These are phyloP conservation scores for Verasper variegatus DNA, from an alignment of 2,113 vertebrate genomes.

Conservation along the genomic window DNA sequence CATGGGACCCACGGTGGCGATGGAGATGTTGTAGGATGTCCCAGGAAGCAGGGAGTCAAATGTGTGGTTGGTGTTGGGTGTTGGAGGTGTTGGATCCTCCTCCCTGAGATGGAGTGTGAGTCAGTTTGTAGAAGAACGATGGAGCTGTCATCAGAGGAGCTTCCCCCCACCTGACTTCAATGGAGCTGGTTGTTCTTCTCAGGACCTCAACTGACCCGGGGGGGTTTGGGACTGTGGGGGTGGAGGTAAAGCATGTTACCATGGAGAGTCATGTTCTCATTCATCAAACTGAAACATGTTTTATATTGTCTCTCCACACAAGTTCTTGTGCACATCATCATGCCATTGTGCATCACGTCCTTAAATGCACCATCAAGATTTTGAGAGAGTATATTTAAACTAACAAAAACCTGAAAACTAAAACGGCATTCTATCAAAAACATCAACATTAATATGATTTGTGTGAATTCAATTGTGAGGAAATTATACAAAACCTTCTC, in stretches of 20 bases:
- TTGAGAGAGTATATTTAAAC: no score
- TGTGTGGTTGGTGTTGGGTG: not conserved
- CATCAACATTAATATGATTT: no score
- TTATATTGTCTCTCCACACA: no score
- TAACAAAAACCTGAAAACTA: no score
- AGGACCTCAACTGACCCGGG: slow-evolving; percentile 53
- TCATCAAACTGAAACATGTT: not conserved
- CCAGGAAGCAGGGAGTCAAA: slow-evolving; percentile 64
- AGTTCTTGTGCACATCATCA: not conserved
- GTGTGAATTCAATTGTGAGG: no score
- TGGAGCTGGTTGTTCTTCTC: slow-evolving; percentile 38
- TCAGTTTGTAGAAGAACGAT: slow-evolving; percentile 56
- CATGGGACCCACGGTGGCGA: slow-evolving; percentile 61
- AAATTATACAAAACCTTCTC: no score
- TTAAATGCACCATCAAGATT: not conserved
- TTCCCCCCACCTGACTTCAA: slow-evolving; percentile 49
- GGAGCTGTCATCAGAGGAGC: slow-evolving; percentile 52
- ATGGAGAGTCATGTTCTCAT: not conserved
- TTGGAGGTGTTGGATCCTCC: not conserved
- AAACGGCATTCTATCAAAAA: no score
- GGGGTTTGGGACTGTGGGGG: slow-evolving; percentile 71
- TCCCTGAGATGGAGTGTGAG: not conserved
- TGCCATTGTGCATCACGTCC: not conserved
- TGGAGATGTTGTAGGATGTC: slow-evolving; percentile 68
- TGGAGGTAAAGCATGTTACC: not conserved